phyloP scores from a whole-genome alignment of 2,797 vertebrate genomes.

The Mormyrus proboscirostris region DNA sequence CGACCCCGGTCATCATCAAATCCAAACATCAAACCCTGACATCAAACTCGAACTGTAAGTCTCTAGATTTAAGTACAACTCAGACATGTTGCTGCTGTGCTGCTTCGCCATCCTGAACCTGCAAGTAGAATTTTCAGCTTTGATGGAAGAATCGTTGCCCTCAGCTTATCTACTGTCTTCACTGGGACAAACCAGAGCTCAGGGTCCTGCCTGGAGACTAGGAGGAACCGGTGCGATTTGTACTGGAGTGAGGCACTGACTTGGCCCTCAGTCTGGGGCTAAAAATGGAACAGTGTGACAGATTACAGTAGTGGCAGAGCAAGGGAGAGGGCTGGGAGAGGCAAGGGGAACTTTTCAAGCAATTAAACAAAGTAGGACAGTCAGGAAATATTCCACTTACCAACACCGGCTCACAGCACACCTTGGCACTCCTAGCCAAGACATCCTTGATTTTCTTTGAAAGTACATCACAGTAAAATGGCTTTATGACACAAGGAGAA shows the following conservation, averaged over 20 bases:
- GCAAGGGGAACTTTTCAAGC: background rate
- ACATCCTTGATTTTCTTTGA: background rate
- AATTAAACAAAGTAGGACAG: slow-evolving; percentile 1
- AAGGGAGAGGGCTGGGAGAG: background rate
- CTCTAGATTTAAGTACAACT: background rate
- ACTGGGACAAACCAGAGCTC: background rate
- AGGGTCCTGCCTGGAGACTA: background rate
- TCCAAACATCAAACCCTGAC: background rate
- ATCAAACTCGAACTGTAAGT: background rate
- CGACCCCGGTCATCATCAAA: background rate
- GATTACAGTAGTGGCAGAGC: background rate
- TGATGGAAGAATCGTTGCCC: background rate
- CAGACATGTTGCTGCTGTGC: too few relatives aligned
- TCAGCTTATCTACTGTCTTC: background rate
- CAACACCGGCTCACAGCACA: background rate
- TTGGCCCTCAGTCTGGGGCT: background rate
- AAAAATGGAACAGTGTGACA: background rate
- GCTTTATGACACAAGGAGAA: background rate
- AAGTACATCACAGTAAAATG: background rate
- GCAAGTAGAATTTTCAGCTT: background rate
- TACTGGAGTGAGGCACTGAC: background rate
- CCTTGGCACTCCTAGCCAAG: background rate
- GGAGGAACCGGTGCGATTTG: background rate
- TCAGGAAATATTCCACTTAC: background rate
- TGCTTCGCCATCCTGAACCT: background rate